Conservation (phyloP, 2,888 invertebrate species). For the Galeruca laticollis region DNA sequence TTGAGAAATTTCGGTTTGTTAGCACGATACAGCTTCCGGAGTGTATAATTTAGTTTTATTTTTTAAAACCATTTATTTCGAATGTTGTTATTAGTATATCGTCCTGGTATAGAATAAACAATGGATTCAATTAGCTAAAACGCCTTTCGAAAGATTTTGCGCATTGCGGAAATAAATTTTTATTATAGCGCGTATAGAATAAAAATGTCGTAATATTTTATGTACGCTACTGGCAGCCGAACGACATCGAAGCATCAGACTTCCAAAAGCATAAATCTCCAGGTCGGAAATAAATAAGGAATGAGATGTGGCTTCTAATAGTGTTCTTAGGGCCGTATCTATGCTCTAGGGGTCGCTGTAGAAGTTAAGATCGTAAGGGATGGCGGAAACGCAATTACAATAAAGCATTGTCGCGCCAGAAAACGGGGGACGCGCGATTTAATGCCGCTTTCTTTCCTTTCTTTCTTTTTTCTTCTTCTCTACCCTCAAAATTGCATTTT, state of each 20-base stretch:
- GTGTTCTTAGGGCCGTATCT: constrained; percentile 62
- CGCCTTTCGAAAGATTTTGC: neutral
- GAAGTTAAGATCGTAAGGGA: constrained; percentile 61
- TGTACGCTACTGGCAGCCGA: constrained; percentile 11
- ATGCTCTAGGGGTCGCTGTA: constrained; percentile 57
- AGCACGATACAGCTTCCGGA: too few relatives aligned
- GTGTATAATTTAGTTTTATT: too few relatives aligned
- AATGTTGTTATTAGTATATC: too few relatives aligned
- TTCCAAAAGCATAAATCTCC: constrained; percentile 51
- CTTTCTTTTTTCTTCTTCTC: constrained; percentile 6
- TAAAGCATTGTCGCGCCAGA: constrained; percentile 61
- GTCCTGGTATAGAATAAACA: too few relatives aligned
- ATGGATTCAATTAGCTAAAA: neutral
- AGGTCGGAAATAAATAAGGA: constrained; percentile 60
- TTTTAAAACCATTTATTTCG: too few relatives aligned
- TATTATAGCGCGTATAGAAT: constrained; percentile 5
- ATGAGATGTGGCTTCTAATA: constrained; percentile 63
- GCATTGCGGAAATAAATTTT: neutral
- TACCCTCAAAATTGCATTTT: constrained; percentile 32
- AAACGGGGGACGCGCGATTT: constrained; percentile 59
- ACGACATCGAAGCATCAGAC: constrained; percentile 33
- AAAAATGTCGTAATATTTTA: constrained; percentile 15
- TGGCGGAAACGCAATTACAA: constrained; percentile 63
- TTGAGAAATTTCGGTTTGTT: too few relatives aligned
- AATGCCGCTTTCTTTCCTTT: constrained; percentile 57